These are phyloP conservation scores for Drosophila tsacasi DNA, from an alignment of 1,140 invertebrate species.

Conservation along the genomic window DNA sequence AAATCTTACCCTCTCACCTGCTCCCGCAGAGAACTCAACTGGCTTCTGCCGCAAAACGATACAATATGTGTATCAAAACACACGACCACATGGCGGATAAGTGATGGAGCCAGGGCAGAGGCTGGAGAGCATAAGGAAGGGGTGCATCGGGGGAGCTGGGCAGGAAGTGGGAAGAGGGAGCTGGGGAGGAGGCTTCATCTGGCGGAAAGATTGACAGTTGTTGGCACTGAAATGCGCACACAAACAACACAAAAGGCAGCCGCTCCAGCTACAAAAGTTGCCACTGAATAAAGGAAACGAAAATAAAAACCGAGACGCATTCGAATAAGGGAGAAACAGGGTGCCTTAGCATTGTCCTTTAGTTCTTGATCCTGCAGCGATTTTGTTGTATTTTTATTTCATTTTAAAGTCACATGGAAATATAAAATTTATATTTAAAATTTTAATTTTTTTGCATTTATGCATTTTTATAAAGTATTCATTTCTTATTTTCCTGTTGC, in stretches of 20 bases:
- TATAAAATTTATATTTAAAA: too few relatives aligned
- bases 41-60: slow-evolving; percentile 68
- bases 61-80: slow-evolving; percentile 83
- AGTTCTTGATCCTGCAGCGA: not conserved
- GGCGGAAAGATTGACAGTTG: slow-evolving; percentile 78
- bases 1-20: not conserved
- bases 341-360: not conserved
- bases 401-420: not conserved
- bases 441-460: too few relatives aligned
- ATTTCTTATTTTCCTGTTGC: too few relatives aligned
- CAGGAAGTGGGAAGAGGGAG: not conserved
- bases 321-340: slow-evolving; percentile 44
- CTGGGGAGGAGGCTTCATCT: slow-evolving; percentile 58
- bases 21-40: slow-evolving; percentile 31
- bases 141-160: not conserved
- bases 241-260: slow-evolving; percentile 68
- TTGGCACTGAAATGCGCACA: slow-evolving; percentile 80
- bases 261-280: slow-evolving; percentile 72
- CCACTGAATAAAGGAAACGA: slow-evolving; percentile 59
- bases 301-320: slow-evolving; percentile 53
- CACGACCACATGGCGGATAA: slow-evolving; percentile 62
- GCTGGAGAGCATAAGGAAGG: too few relatives aligned
- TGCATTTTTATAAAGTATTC: too few relatives aligned
- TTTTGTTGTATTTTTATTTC: not conserved
- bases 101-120: slow-evolving; percentile 8